Percentiles rank a stretch among this genome's conserved stretches.
Evolutionary conservation across 2,113 vertebrate genomes (phyloP).

Genomic region (Willisornis vidua): DNA sequence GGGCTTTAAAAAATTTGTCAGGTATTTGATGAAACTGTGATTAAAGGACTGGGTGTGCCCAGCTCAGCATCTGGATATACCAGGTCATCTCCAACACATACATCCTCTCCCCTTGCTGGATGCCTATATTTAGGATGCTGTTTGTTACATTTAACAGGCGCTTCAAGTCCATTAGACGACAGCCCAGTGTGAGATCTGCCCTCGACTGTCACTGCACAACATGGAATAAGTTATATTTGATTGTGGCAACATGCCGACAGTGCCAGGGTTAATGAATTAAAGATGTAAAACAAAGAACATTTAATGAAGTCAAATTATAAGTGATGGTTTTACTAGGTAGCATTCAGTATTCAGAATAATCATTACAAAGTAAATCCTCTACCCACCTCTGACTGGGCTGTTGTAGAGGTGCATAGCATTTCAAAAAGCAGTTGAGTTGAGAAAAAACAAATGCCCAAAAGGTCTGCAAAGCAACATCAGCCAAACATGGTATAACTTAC

Average conservation of each 20-base stretch:
- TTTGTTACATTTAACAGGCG: background rate
- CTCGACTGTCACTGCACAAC: background rate
- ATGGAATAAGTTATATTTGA: constrained; percentile 25
- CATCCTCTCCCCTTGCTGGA: background rate
- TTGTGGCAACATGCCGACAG: constrained; percentile 42
- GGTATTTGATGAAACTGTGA: background rate
- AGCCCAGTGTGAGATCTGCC: constrained; percentile 14
- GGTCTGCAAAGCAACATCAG: background rate
- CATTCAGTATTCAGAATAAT: constrained; percentile 25
- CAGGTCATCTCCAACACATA: background rate
- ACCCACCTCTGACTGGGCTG: background rate
- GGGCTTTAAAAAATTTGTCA: background rate
- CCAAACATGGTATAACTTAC: background rate
- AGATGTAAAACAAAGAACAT: background rate
- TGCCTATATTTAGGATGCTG: background rate
- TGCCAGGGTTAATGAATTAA: constrained; percentile 32
- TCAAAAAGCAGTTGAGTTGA: background rate
- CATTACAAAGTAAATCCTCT: constrained; percentile 25
- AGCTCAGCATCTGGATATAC: background rate
- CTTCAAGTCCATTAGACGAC: background rate
- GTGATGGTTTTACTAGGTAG: constrained; percentile 13
- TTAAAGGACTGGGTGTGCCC: background rate
- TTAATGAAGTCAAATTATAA: constrained; percentile 40
- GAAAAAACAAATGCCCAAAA: background rate
- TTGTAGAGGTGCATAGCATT: background rate